phyloP scores from a whole-genome alignment of 2,888 invertebrate species.

The Euplagia quadripunctaria region DNA sequence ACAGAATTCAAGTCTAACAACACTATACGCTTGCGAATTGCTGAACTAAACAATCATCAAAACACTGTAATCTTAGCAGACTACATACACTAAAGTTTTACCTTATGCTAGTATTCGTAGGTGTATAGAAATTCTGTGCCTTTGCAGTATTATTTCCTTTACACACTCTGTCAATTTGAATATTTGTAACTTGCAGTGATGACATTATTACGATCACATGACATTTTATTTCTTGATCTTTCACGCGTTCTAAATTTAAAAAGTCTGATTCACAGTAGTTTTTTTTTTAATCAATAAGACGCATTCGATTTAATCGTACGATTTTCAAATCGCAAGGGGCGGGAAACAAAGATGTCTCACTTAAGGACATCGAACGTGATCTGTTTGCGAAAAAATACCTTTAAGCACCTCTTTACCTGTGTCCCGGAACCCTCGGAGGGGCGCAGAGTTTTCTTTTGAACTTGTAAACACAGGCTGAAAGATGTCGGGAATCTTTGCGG shows the following conservation, averaged over 20 bases:
- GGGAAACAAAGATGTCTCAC: slow-evolving; percentile 82
- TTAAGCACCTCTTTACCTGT: slow-evolving; percentile 80
- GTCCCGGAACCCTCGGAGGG: slow-evolving; percentile 56
- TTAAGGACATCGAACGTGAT: slow-evolving; percentile 85
- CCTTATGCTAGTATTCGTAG: no score
- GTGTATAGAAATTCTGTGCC: no score
- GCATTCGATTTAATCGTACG: slow-evolving; percentile 66
- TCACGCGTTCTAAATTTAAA: neutral
- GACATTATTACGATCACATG: neutral
- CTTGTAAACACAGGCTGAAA: slow-evolving; percentile 80
- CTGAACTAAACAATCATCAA: neutral
- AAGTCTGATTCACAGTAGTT: slow-evolving; percentile 2
- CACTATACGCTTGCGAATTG: neutral
- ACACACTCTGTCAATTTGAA: neutral
- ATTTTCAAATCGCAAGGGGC: slow-evolving; percentile 74
- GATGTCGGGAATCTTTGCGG: slow-evolving; percentile 77
- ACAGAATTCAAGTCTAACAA: neutral
- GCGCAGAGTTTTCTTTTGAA: slow-evolving; percentile 70
- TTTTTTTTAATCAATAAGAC: slow-evolving; percentile 73
- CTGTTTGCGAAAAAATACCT: slow-evolving; percentile 83
- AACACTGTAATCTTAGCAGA: no score
- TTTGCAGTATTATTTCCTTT: neutral
- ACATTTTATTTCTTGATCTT: neutral
- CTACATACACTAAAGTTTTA: no score
- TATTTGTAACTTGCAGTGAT: neutral